phyloP scores from a whole-genome alignment of 2,113 vertebrate genomes.

The Eurypyga helias region DNA sequence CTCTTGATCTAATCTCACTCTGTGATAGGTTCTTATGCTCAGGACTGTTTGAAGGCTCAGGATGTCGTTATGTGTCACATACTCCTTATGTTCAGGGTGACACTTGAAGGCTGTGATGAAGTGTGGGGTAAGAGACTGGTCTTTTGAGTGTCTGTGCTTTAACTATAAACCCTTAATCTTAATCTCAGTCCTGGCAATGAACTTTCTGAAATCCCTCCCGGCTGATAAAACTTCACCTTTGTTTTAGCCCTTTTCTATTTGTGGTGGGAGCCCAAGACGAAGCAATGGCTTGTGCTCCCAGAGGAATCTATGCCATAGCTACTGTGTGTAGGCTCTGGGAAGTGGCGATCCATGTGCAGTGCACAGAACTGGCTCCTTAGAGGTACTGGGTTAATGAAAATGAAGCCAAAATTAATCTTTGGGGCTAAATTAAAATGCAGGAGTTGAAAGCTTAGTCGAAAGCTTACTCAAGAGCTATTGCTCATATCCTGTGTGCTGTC shows the following conservation, averaged over 20 bases:
- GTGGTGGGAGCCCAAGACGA: not conserved
- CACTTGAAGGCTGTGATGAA: not conserved
- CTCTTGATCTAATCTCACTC: not conserved
- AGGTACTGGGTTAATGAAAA: not conserved
- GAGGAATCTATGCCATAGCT: not conserved
- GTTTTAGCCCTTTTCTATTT: not conserved
- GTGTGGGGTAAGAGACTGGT: not conserved
- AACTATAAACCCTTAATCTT: not conserved
- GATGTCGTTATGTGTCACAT: not conserved
- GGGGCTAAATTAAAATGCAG: not conserved
- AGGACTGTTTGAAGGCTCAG: constrained; percentile 11
- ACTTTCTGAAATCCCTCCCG: not conserved
- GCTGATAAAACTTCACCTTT: not conserved
- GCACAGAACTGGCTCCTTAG: not conserved
- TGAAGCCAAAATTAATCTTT: not conserved
- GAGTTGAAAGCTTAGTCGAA: not conserved
- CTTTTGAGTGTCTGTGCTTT: not conserved
- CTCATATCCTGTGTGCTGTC: not conserved
- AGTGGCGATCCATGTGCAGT: not conserved
- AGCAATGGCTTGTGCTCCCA: not conserved
- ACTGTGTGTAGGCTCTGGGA: not conserved
- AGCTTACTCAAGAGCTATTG: not conserved
- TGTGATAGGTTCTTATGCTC: not conserved
- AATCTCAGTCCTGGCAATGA: not conserved
- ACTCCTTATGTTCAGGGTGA: not conserved